Evolutionary conservation across 1,140 invertebrate genomes (phyloP).

Genomic region (Drosophila mauritiana): DNA sequence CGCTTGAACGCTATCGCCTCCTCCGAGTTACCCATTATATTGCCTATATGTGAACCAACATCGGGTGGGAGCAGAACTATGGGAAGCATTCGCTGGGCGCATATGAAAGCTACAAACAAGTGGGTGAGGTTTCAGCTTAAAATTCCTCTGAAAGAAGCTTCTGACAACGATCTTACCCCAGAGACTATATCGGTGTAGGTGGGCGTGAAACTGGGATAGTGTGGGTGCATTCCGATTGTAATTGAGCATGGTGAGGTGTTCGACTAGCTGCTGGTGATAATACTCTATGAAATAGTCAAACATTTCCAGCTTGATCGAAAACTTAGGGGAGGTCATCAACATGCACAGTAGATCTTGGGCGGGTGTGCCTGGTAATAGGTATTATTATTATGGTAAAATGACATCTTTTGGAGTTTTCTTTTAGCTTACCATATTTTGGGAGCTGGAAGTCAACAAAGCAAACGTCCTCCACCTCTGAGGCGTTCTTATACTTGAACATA

Average conservation of each 20-base stretch:
- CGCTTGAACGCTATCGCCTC: conserved; percentile 63
- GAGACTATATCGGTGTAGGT: conserved; percentile 57
- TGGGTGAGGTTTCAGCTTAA: conserved; percentile 4
- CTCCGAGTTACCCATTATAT: conserved; percentile 64
- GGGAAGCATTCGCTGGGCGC: conserved; percentile 66
- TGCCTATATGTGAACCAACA: conserved; percentile 59
- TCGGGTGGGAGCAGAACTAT: conserved; percentile 58
- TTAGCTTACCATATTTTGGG: conserved; percentile 49
- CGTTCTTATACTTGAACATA: conserved; percentile 73
- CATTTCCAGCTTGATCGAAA: conserved; percentile 60
- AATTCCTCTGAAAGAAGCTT: conserved; percentile 2
- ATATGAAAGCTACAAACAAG: conserved; percentile 60
- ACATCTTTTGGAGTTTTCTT: too few species aligned
- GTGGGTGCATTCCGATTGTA: conserved; percentile 57
- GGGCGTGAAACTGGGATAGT: conserved; percentile 56
- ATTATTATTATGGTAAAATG: too few species aligned
- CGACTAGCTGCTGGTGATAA: conserved; percentile 65
- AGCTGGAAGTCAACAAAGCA: conserved; percentile 85
- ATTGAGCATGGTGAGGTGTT: conserved; percentile 55
- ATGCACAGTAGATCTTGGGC: conserved; percentile 82
- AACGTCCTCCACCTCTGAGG: conserved; percentile 49
- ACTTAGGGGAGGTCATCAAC: conserved; percentile 62
- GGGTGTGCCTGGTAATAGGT: conserved; percentile 57
- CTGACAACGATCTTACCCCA: conserved; percentile 56
- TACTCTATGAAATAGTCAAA: conserved; percentile 77